phyloP scores from a whole-genome alignment of 64 coral and sea anemone species.

The Montipora foliosa region DNA sequence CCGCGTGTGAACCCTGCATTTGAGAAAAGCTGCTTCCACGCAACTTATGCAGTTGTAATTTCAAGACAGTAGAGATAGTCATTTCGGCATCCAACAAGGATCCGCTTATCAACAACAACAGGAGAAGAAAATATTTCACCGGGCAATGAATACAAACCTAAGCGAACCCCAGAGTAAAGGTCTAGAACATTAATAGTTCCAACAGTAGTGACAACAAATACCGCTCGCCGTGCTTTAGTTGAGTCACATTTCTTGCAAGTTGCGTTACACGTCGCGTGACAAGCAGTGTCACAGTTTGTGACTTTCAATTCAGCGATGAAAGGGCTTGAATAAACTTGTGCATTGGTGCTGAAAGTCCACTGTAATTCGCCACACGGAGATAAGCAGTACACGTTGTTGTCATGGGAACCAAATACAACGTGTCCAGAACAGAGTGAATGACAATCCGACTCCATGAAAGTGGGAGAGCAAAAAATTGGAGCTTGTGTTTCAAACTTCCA shows the following conservation, averaged over 20 bases:
- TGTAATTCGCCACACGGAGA: constrained; percentile 57
- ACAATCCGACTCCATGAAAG: background rate
- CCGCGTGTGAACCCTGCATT: too few species aligned
- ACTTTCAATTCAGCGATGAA: constrained; percentile 49
- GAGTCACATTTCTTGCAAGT: background rate
- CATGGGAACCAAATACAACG: constrained; percentile 88
- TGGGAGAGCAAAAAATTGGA: constrained; percentile 83
- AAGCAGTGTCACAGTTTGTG: background rate
- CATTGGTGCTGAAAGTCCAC: constrained; percentile 79
- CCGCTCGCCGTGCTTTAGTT: background rate
- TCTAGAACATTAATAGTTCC: constrained; percentile 82
- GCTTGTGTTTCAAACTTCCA: constrained; percentile 73
- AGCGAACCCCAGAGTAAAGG: constrained; percentile 44
- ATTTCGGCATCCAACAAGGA: constrained; percentile 88
- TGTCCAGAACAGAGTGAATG: background rate
- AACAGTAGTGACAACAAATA: constrained; percentile 68
- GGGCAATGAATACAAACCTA: constrained; percentile 58
- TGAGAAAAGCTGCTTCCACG: too few species aligned
- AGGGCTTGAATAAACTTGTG: constrained; percentile 88
- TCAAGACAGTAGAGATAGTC: constrained; percentile 87
- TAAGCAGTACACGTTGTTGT: constrained; percentile 79
- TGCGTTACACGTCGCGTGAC: background rate
- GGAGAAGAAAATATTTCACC: constrained; percentile 96
- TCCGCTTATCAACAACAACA: constrained; percentile 50
- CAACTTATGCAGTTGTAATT: background rate